These are phyloP conservation scores for Danaus melanippus DNA, from an alignment of 1,140 invertebrate species.

Conservation along the genomic window DNA sequence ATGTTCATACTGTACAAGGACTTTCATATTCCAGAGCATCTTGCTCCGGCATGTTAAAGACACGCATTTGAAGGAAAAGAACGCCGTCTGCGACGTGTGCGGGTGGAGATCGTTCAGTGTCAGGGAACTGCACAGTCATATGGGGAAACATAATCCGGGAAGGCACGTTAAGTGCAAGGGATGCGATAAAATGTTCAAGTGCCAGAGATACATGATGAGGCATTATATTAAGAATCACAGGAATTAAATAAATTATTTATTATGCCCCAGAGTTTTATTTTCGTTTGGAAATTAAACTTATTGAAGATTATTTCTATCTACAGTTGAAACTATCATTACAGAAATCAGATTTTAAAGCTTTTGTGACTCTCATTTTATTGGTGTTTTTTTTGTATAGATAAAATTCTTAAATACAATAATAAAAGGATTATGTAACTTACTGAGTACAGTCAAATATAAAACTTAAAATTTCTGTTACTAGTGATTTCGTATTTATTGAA, in stretches of 20 bases:
- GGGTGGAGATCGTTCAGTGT: conserved; percentile 41
- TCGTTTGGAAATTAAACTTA: too few relatives aligned
- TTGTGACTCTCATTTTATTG: too few relatives aligned
- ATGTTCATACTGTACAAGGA: conserved; percentile 22
- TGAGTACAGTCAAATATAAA: too few relatives aligned
- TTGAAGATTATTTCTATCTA: too few relatives aligned
- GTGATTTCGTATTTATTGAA: too few relatives aligned
- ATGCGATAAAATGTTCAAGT: conserved; percentile 32
- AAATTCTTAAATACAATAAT: too few relatives aligned
- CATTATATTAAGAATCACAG: conserved; percentile 22
- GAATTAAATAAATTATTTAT: neutral
- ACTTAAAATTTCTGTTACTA: too few relatives aligned
- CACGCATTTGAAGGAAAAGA: conserved; percentile 47
- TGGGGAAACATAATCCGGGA: conserved; percentile 16
- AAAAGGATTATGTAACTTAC: too few relatives aligned
- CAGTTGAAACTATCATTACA: neutral
- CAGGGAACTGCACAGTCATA: conserved; percentile 29
- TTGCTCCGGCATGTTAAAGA: conserved; percentile 36
- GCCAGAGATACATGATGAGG: conserved; percentile 24
- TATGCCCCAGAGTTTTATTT: too few relatives aligned
- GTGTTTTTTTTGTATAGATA: too few relatives aligned
- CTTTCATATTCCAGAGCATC: conserved; percentile 30
- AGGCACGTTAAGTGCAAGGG: conserved; percentile 23
- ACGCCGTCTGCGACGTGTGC: conserved; percentile 41
- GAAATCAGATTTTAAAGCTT: neutral